These are phyloP conservation scores for Dasyurus viverrinus DNA, from an alignment of 2,113 vertebrate genomes.

Conservation along the genomic window DNA sequence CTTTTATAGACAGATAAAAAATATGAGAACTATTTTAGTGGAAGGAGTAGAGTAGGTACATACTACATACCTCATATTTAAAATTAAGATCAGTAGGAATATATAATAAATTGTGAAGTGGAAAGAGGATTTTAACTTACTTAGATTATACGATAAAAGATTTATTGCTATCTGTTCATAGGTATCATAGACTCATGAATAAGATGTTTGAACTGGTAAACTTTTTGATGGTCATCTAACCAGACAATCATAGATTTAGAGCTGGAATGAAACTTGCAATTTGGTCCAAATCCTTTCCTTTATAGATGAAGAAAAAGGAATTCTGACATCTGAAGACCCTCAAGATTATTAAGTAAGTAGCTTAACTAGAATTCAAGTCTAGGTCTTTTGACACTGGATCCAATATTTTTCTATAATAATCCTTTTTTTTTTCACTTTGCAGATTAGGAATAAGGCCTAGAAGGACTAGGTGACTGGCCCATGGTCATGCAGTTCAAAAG, in stretches of 20 bases:
- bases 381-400: background rate
- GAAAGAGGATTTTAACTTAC: slow-evolving; percentile 15
- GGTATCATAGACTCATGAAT: background rate
- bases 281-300: background rate
- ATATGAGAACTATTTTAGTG: background rate
- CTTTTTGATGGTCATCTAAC: background rate
- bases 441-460: background rate
- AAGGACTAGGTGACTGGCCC: background rate
- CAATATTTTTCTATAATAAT: background rate
- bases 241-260: background rate
- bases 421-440: background rate
- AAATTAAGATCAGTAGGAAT: slow-evolving; percentile 1
- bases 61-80: slow-evolving; percentile 25
- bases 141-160: slow-evolving; percentile 13
- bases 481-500: background rate
- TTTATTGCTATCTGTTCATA: background rate
- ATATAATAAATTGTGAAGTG: slow-evolving; percentile 35
- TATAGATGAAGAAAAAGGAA: background rate
- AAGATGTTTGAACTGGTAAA: background rate
- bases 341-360: background rate
- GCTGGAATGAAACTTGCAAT: background rate
- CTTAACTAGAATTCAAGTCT: background rate
- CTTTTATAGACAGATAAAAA: background rate
- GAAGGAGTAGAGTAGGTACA: slow-evolving; percentile 6
- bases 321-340: background rate